These are phyloP conservation scores for Calidris pygmaea DNA, from an alignment of 2,113 vertebrate genomes.

Conservation along the genomic window DNA sequence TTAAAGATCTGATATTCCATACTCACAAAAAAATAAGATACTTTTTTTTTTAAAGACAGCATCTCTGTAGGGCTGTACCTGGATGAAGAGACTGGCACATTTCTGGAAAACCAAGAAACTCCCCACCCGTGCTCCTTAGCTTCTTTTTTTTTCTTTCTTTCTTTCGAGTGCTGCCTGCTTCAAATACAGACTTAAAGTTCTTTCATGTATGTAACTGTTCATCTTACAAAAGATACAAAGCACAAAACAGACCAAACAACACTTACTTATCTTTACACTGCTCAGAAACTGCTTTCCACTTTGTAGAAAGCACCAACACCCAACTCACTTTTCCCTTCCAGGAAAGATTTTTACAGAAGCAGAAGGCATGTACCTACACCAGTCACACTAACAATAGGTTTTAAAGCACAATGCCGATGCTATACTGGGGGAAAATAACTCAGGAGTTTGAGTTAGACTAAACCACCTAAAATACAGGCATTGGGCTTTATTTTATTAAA, in stretches of 20 bases:
- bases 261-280: background rate
- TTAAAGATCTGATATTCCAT: background rate
- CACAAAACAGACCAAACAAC: background rate
- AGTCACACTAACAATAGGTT: background rate
- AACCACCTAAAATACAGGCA: background rate
- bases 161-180: background rate
- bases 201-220: background rate
- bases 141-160: background rate
- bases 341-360: background rate
- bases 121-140: background rate
- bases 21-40: background rate
- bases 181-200: background rate
- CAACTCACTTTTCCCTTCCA: background rate
- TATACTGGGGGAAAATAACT: background rate
- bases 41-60: background rate
- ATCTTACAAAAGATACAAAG: background rate
- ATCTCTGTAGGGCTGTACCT: background rate
- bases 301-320: background rate
- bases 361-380: background rate
- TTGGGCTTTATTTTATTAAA: background rate
- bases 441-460: background rate
- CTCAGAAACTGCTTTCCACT: background rate
- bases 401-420: background rate
- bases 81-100: background rate
- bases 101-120: background rate